Evolutionary conservation across 1,140 invertebrate genomes (phyloP).

Genomic region (Centruroides sculpturatus): DNA sequence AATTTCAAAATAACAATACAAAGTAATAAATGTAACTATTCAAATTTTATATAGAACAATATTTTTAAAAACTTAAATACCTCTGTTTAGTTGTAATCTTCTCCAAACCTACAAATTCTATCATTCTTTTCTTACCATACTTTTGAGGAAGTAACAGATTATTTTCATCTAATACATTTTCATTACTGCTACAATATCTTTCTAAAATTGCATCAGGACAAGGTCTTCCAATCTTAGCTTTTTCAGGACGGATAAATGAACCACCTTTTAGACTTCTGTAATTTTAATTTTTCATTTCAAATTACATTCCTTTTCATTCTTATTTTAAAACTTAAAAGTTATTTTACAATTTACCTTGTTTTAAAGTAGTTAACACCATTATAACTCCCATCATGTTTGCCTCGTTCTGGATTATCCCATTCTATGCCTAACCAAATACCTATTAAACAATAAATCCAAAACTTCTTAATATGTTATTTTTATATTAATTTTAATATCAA

Average conservation of each 20-base stretch:
- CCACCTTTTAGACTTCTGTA: constrained; percentile 12
- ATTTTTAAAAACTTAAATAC: not conserved
- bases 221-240: constrained; percentile 14
- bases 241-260: constrained; percentile 12
- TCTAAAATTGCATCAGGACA: constrained; percentile 8
- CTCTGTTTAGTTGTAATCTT: constrained; percentile 16
- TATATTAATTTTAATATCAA: too few species aligned
- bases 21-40: too few species aligned
- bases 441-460: too few species aligned
- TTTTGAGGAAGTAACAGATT: constrained; percentile 13
- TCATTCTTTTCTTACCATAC: constrained; percentile 6
- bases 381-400: constrained; percentile 78
- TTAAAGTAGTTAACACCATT: constrained; percentile 67
- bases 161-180: not conserved
- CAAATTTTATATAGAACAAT: too few species aligned
- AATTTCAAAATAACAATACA: too few species aligned
- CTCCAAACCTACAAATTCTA: constrained; percentile 16
- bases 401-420: constrained; percentile 74
- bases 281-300: too few species aligned
- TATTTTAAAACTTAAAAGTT: too few species aligned
- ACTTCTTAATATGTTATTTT: too few species aligned
- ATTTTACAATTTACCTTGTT: constrained; percentile 39
- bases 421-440: constrained; percentile 70
- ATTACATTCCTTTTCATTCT: too few species aligned
- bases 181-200: constrained; percentile 6